These are phyloP conservation scores for Marmota monax DNA, from an alignment of 2,113 vertebrate genomes.

Conservation along the genomic window DNA sequence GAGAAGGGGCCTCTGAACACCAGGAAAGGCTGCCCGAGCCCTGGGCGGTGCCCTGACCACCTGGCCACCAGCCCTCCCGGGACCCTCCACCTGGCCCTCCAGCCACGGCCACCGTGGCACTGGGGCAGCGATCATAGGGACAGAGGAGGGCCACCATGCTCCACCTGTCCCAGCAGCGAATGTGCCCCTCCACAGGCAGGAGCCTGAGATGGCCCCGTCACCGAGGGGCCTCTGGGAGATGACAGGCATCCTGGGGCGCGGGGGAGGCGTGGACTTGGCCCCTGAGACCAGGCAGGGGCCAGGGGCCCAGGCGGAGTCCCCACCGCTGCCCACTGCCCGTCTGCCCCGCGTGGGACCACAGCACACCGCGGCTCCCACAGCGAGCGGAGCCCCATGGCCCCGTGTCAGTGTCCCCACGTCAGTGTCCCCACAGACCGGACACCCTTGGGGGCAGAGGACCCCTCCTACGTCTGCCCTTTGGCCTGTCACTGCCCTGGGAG, in stretches of 20 bases:
- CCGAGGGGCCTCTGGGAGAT: background rate
- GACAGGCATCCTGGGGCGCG: accelerated
- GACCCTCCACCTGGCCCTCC: background rate
- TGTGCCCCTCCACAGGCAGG: background rate
- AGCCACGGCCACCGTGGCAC: too few relatives aligned
- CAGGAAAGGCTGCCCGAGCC: too few relatives aligned
- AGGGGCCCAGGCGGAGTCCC: too few relatives aligned
- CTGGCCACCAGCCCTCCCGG: background rate
- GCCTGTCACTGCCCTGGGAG: background rate
- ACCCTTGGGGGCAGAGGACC: background rate
- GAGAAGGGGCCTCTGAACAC: background rate
- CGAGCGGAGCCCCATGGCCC: background rate
- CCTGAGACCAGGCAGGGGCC: too few relatives aligned
- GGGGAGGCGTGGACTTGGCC: too few relatives aligned
- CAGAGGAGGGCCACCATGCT: background rate
- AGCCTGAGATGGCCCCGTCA: background rate
- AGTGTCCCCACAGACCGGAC: background rate
- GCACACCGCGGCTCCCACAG: too few relatives aligned
- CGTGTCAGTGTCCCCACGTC: too few relatives aligned
- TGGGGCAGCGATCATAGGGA: too few relatives aligned
- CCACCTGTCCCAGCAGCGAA: background rate
- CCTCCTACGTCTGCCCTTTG: accelerated
- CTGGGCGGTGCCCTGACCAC: background rate
- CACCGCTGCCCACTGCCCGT: too few relatives aligned
- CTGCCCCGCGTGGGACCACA: too few relatives aligned